Conservation (phyloP, 2,797 vertebrate genomes). For the Delichon dasypus region DNA sequence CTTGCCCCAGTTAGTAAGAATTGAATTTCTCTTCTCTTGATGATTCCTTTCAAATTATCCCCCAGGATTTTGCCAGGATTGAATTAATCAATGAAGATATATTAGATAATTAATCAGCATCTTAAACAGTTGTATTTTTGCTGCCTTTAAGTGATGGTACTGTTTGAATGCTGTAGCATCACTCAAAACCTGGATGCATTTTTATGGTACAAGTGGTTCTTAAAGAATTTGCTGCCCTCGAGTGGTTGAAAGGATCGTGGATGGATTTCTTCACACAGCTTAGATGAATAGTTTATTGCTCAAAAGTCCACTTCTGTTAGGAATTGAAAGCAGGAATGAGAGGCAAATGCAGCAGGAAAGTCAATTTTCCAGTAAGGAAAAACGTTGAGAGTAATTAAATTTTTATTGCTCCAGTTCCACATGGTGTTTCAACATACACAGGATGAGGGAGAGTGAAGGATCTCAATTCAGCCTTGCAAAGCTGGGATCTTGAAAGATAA, state of each 20-base stretch:
- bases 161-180: neutral
- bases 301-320: neutral
- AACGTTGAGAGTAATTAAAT: neutral
- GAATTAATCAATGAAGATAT: neutral
- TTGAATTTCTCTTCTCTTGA: neutral
- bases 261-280: neutral
- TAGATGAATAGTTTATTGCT: neutral
- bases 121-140: neutral
- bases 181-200: neutral
- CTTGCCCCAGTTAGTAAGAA: neutral
- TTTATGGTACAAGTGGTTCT: neutral
- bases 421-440: neutral
- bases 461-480: neutral
- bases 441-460: neutral
- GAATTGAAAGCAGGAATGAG: neutral
- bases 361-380: neutral
- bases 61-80: neutral
- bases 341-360: neutral
- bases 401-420: neutral
- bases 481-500: neutral
- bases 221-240: conserved; percentile 53
- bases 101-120: neutral
- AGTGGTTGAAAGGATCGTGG: conserved; percentile 17
- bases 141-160: neutral
- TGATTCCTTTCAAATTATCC: neutral